Conservation (phyloP, 1,140 invertebrate genomes). For the Drosophila sucinea region DNA sequence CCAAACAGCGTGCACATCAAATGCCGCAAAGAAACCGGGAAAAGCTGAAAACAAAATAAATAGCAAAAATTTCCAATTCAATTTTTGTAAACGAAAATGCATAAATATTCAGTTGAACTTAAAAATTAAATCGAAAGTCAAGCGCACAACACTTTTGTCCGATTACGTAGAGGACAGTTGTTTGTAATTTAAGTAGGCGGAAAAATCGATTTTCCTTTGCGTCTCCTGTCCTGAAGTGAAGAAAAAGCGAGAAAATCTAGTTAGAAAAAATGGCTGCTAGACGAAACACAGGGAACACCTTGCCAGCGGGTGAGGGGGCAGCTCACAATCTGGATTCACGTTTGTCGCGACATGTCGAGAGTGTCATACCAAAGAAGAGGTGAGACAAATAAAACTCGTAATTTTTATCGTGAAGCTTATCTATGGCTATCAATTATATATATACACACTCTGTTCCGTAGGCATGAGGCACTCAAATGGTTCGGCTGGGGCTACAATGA, state of each 20-base stretch:
- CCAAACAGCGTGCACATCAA: constrained; percentile 56
- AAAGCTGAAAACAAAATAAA: background rate
- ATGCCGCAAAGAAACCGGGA: constrained; percentile 27
- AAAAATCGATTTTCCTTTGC: constrained; percentile 30
- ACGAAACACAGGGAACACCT: constrained; percentile 62
- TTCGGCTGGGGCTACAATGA: constrained; percentile 99
- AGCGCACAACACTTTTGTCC: background rate
- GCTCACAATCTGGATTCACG: constrained; percentile 64
- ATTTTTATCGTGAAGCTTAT: background rate
- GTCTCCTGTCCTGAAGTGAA: background rate
- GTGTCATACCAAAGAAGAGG: constrained; percentile 77
- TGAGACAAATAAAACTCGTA: constrained; percentile 29
- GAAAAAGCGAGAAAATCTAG: constrained; percentile 27
- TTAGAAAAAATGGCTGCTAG: constrained; percentile 43
- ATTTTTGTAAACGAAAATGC: constrained; percentile 35
- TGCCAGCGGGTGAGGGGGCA: constrained; percentile 49
- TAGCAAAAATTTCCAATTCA: constrained; percentile 53
- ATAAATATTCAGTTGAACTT: background rate
- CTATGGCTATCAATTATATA: constrained; percentile 12
- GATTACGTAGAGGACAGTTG: background rate
- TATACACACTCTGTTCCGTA: constrained; percentile 70
- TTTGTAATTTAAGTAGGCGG: background rate
- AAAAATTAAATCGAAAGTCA: background rate
- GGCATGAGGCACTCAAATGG: constrained; percentile 95
- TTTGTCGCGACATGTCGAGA: constrained; percentile 64